These are phyloP conservation scores for Rhopalosiphum nymphaeae DNA, from an alignment of 2,888 invertebrate species.

Conservation along the genomic window DNA sequence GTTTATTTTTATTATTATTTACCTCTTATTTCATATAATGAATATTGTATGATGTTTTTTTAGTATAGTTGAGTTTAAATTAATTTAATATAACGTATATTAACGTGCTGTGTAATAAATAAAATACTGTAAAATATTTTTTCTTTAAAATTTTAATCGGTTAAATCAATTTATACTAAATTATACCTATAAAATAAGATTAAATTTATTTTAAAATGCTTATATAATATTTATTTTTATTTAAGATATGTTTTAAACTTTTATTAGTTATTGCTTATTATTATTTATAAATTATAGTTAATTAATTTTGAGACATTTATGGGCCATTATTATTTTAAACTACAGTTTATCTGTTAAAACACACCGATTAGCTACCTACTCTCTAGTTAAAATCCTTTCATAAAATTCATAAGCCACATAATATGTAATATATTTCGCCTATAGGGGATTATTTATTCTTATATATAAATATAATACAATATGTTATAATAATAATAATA, in stretches of 20 bases:
- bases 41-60: not conserved
- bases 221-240: not conserved
- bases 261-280: not conserved
- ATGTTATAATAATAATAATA: not conserved
- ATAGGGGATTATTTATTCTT: not conserved
- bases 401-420: conserved; percentile 4
- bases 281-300: not conserved
- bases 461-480: not conserved
- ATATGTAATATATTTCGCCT: not conserved
- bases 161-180: not conserved
- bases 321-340: conserved; percentile 7
- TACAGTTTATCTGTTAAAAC: not conserved
- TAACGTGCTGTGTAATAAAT: not conserved
- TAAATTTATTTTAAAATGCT: not conserved
- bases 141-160: not conserved
- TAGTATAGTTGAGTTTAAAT: not conserved
- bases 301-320: not conserved
- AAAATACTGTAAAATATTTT: not conserved
- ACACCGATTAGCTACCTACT: not conserved
- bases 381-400: not conserved
- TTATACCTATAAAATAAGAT: not conserved
- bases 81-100: not conserved
- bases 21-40: not conserved
- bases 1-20: not conserved
- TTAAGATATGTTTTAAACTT: not conserved